Percentiles rank a stretch among this genome's conserved stretches.
Conservation (phyloP, 2,113 vertebrate species). For the Mormyrus iriodes region DNA sequence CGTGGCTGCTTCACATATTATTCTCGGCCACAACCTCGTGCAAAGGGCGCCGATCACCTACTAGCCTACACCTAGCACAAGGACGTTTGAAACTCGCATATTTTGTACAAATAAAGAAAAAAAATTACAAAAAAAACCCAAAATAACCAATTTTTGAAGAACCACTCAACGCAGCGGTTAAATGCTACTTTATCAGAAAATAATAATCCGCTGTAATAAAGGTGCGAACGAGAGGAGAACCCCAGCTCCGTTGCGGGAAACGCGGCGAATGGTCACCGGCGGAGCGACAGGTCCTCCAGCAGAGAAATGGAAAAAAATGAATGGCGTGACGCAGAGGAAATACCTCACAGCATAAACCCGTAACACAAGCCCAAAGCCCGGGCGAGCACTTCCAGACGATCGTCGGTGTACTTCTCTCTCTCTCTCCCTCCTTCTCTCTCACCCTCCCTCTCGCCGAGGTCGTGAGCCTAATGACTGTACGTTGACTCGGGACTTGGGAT, state of each 20-base stretch:
- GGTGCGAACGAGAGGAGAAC: neutral
- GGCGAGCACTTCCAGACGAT: conserved; percentile 1
- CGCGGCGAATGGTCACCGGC: neutral
- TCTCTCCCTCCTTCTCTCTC: neutral
- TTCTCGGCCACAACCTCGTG: neutral
- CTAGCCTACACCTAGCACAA: neutral
- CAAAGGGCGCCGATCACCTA: neutral
- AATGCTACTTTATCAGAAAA: neutral
- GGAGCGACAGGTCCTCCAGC: neutral
- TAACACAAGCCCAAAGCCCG: neutral
- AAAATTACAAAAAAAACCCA: too few species aligned
- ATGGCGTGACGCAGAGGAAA: conserved; percentile 43
- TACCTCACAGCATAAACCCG: conserved; percentile 17
- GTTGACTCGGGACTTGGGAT: neutral
- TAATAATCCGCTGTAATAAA: neutral
- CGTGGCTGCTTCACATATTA: neutral
- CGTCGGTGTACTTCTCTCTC: neutral
- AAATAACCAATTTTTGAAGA: neutral
- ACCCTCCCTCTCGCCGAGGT: conserved; percentile 13
- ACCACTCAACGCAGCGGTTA: neutral
- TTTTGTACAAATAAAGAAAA: neutral
- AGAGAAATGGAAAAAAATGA: conserved; percentile 22
- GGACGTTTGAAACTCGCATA: neutral
- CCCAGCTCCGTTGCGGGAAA: neutral
- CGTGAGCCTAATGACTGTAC: conserved; percentile 23